Conservation (phyloP, 2,113 vertebrate genomes). For the Anseranas semipalmata region DNA sequence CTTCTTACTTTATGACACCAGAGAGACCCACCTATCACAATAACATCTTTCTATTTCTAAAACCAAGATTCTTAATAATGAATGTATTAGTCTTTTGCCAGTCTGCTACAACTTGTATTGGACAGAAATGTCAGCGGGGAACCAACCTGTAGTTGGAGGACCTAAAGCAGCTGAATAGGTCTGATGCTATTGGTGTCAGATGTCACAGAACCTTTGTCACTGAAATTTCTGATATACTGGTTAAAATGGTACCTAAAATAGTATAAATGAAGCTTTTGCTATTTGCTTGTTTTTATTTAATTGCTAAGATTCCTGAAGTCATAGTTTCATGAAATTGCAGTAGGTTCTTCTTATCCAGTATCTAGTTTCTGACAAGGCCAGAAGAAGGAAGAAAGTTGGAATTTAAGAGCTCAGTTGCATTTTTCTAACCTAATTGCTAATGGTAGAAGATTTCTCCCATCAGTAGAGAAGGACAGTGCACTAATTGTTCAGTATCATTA, state of each 20-base stretch:
- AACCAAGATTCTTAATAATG: background rate
- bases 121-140: background rate
- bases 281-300: background rate
- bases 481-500: background rate
- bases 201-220: rapidly evolving
- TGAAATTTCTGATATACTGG: background rate
- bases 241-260: background rate
- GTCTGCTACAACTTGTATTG: background rate
- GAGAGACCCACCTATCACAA: background rate
- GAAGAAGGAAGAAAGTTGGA: background rate
- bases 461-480: background rate
- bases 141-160: background rate
- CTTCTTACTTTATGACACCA: background rate
- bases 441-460: background rate
- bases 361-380: background rate
- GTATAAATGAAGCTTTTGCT: background rate
- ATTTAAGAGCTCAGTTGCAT: background rate
- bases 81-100: background rate
- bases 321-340: background rate
- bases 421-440: background rate
- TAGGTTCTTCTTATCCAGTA: background rate
- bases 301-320: background rate
- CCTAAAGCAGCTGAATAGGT: background rate
- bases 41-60: background rate
- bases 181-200: background rate